Evolutionary conservation across 2,797 vertebrate genomes (phyloP), one percentile per base, ranked within the genome.

Genomic region (Hypotaenidia okinawae): DNA sequence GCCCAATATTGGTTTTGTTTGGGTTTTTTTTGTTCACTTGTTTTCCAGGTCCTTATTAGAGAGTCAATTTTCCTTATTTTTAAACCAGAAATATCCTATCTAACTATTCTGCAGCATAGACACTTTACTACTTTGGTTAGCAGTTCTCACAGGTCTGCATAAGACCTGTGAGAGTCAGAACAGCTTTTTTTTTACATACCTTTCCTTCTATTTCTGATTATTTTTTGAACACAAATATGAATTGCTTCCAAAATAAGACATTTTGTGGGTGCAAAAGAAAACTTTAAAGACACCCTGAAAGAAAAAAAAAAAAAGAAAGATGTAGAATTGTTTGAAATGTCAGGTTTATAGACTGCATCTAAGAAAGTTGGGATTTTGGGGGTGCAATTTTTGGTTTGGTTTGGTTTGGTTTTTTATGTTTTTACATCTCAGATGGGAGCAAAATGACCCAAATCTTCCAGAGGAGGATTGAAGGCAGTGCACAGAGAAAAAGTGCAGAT

Each of bases 371-470:
- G 27, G 10, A 67, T 18, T 1, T 88, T 90, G 68, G 24, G 17
- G 37, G 37, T 37, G 37, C 79, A 87, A 92, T 72, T 73, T 83
- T 18, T 68, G 35, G 14, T 89, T 92, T 85, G 24, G 7, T 77
- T 80, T 39, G 24, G 1, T 88, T 90, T 75, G 18, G 14, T 86
- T 90, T 92, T 72, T 73, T 84, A 21, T 72, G 35, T 21, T 90
- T 92, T 85, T 54, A 80, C 87, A 51, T 78, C 73, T 85, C 41
- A 78, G 24, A 59, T 30, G 22, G 43, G 35, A 88, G 52, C 52
- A 80, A 95, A 92, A 15, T n/a, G 54, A 84, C 47, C 54, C 64
- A 94, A 70, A 92, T 91, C 47, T 87, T 89, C 51, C 80, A 33
- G 49, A 77, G 63, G 24, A 84, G 28, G 41, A 62, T 27, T 68